These are phyloP conservation scores for Bradynema listronoti DNA, from an alignment of 1,140 invertebrate genomes.

Conservation along the genomic window DNA sequence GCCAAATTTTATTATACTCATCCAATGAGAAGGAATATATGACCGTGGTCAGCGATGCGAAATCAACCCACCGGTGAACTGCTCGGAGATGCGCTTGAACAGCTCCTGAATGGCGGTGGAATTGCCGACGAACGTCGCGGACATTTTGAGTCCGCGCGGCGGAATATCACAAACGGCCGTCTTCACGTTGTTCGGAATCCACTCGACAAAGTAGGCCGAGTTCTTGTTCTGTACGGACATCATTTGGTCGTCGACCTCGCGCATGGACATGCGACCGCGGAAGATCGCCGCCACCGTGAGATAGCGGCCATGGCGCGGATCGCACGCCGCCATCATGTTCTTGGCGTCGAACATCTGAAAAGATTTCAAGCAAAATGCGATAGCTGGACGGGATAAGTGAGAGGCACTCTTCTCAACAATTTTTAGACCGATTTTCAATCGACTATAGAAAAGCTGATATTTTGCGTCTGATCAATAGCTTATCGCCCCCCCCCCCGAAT, in stretches of 20 bases:
- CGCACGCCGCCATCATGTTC: slow-evolving; percentile 90
- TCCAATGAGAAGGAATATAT: no score
- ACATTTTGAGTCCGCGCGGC: slow-evolving; percentile 61
- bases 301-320: slow-evolving; percentile 76
- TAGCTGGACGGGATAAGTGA: slow-evolving; percentile 73
- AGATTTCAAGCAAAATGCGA: slow-evolving; percentile 2
- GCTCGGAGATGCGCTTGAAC: slow-evolving; percentile 63
- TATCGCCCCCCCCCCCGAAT: no score
- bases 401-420: no score
- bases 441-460: no score
- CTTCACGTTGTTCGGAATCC: slow-evolving; percentile 59
- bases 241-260: slow-evolving; percentile 54
- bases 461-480: no score
- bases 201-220: slow-evolving; percentile 66
- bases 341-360: slow-evolving; percentile 68
- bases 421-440: no score
- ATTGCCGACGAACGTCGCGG: slow-evolving; percentile 61
- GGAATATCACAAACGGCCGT: slow-evolving; percentile 62
- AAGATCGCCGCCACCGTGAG: slow-evolving; percentile 88
- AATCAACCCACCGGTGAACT: slow-evolving; percentile 59
- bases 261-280: slow-evolving; percentile 85
- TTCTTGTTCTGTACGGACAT: slow-evolving; percentile 56
- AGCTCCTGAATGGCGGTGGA: slow-evolving; percentile 66
- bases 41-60: no score
- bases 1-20: no score